Conservation (phyloP, 1,140 invertebrate genomes). For the Brachionus calyciflorus region DNA sequence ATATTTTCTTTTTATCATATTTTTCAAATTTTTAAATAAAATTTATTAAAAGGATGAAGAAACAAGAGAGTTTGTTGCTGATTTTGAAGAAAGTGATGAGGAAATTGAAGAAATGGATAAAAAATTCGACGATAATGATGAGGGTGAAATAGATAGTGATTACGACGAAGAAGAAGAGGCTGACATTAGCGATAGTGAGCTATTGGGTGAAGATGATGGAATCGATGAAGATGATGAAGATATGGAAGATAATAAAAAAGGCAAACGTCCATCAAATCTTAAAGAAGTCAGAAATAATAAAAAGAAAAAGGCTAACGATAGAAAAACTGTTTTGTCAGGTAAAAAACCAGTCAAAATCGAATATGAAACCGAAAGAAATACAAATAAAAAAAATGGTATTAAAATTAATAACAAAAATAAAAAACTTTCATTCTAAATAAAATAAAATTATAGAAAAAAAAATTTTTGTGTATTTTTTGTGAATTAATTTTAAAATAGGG, state of each 20-base stretch:
- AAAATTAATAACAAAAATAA: not conserved
- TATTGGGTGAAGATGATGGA: constrained; percentile 27
- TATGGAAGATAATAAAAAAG: not conserved
- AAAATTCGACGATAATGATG: constrained; percentile 44
- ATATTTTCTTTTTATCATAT: not conserved
- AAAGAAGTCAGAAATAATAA: constrained; percentile 24
- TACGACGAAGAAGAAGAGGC: constrained; percentile 51
- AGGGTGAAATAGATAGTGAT: constrained; percentile 47
- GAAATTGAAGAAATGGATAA: constrained; percentile 55
- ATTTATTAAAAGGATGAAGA: constrained; percentile 64
- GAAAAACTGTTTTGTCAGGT: not conserved
- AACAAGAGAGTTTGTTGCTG: constrained; percentile 60
- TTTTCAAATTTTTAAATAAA: constrained; percentile 22
- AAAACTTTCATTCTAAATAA: constrained; percentile 32
- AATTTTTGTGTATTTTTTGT: not conserved
- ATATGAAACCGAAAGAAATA: constrained; percentile 43
- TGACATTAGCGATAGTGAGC: constrained; percentile 21
- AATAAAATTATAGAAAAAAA: not conserved
- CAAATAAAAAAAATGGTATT: not conserved
- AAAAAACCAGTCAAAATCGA: constrained; percentile 46
- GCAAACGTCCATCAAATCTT: not conserved
- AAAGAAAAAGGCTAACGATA: constrained; percentile 35
- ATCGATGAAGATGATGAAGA: constrained; percentile 38
- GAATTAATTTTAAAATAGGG: not conserved
- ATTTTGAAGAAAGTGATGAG: constrained; percentile 69